Evolutionary conservation across 1,140 invertebrate species (phyloP), one percentile per base, ranked within the genome.

Genomic region (Drosophila obscura): DNA sequence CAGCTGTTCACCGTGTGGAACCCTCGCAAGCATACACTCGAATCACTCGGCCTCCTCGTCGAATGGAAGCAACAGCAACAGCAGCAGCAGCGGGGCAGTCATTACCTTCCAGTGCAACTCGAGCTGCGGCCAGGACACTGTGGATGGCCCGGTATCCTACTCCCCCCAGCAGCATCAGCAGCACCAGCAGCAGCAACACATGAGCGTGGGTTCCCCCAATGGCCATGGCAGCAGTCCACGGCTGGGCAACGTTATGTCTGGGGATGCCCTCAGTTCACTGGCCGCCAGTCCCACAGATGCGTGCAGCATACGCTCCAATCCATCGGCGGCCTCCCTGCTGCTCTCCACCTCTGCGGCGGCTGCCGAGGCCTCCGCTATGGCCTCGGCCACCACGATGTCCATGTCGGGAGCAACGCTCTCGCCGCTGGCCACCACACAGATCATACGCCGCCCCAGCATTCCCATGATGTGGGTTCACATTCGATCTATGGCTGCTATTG

Each of bases 291-390:
- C 90, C 19, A 91, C 90, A 28, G 90, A 91, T 61, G 90, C 88
- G 19, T 91, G 87, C 58, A 91, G 90, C 60, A 90, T 91, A n/a
- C 90, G 90, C 31, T 91, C 90, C 5, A 91, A 91, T 77, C 90
- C 90, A 3, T 91, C 90, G 50, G 90, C 90, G n/a, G 90, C 90
- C 22, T 91, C 90, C 4, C 63, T 91, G n/a, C 64, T 91, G 45
- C 82, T 91, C 2, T 77, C 75, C 62, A 89, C 78, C 3, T 82
- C 84, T n/a, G 75, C 84, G n/a, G 81, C 81, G 5, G 80, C 88
- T 51, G 84, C 80, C 5, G 80, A 84, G 58, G 90, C 76, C 4
- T 80, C 90, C 2, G 87, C 90, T 7, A n/a, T 72, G 9, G 52
- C 73, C 56, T 81, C 78, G 6, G 77, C 84, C 41, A 82, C 77